Base-by-base conservation (phyloP, 2,113 vertebrate genomes). In the Holacanthus passer region DNA sequence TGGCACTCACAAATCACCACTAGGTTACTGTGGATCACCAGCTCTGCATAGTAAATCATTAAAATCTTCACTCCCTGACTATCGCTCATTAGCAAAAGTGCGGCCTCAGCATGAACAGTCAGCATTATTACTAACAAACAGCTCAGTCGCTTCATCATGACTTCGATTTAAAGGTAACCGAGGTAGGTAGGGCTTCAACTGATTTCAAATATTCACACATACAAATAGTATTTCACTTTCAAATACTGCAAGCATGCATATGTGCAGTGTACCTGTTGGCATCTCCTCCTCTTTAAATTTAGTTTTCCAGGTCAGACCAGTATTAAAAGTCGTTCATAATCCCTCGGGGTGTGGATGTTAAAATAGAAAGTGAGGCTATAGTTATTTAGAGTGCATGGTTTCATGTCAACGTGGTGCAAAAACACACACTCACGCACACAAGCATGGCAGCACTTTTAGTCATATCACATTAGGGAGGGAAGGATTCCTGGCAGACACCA, bases 1-100 rank as follows among this genome's bases (percentile, higher is more conserved):
- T 11, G 4, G 69, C 43, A 52, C 43, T 31, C 52, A 76, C 52
- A 84, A 77, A 65, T 88, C 52, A 79, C 48, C 67, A 43, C 14
- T 37, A 59, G 86, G 70, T 83, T 84, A 69, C 74, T 31, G 24
- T 24, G 77, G 81, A 86, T 90, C 77, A 84, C 62, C 48, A 14
- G 56, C 9, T 47, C 31, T 72, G 12, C 59, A 19, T 55, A 67
- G 79, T 66, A 84, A 89, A 89, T 88, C 78, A 73, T 77, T 85
- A 39, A 8, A 58, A 29, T 50, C 45, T 56, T 68, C 64, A 58
- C 67, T 84, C 7, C 48, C n/a, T 37, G 24, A 56, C 62, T 64
- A 73, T 86, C 59, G 41, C 50, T 90, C 79, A 87, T 88, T 74
- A 80, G 77, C 55, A 78, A 65, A 88, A 76, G 43, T 53, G 86